Conservation (phyloP, 2,888 invertebrate species). For the Drosophila cognata region DNA sequence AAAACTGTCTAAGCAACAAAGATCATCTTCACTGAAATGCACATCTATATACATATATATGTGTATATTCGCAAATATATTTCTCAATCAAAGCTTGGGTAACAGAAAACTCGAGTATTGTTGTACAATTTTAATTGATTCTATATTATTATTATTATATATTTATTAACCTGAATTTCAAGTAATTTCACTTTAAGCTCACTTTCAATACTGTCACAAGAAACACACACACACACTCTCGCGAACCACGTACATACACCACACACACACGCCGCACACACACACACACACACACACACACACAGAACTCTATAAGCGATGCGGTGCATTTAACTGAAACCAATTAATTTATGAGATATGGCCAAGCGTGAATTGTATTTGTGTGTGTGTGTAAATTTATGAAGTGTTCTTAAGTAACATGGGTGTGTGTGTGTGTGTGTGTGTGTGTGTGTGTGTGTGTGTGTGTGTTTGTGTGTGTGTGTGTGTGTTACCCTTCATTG, state of each 20-base stretch:
- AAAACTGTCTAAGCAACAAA: constrained; percentile 3
- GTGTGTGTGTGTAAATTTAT: constrained; percentile 11
- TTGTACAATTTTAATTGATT: too few relatives aligned
- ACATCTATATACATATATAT: neutral
- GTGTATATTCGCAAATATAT: constrained; percentile 8
- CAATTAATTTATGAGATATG: constrained; percentile 53
- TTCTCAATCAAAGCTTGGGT: neutral
- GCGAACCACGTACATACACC: neutral
- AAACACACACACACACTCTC: neutral
- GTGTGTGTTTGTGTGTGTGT: neutral
- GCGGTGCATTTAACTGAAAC: constrained; percentile 60
- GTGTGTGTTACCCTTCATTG: constrained; percentile 16
- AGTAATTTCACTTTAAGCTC: neutral
- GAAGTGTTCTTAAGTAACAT: constrained; percentile 13
- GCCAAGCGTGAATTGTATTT: neutral
- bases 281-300: neutral
- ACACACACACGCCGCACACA: constrained; percentile 3
- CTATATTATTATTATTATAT: too few relatives aligned
- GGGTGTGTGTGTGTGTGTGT: neutral
- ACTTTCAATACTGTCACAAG: neutral
- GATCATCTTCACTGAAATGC: neutral
- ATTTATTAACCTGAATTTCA: neutral
- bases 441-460: neutral
- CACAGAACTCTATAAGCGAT: constrained; percentile 28
- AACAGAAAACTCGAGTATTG: neutral